Percentiles rank a stretch among this genome's conserved stretches.
These are phyloP conservation scores for Propithecus perrieri DNA, from an alignment of 2,797 vertebrate genomes.

Conservation along the genomic window DNA sequence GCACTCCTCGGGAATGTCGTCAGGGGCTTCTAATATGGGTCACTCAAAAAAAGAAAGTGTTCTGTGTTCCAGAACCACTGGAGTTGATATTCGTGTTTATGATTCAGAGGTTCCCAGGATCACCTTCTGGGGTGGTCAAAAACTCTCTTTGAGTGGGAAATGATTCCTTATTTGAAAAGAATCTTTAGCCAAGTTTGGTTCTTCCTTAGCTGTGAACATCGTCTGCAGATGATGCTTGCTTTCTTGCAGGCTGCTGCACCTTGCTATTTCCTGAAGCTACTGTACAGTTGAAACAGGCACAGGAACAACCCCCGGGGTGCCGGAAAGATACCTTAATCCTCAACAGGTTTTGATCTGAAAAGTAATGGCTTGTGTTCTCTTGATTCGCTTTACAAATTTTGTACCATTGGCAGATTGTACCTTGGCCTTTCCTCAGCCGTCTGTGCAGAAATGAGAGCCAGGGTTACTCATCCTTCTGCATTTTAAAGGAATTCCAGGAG, in stretches of 20 bases:
- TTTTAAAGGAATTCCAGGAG: slow-evolving; percentile 46
- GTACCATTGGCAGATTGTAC: slow-evolving; percentile 45
- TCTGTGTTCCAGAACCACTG: background rate
- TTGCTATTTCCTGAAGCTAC: slow-evolving; percentile 71
- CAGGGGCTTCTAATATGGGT: background rate
- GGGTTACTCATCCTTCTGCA: slow-evolving; percentile 17
- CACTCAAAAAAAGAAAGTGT: background rate
- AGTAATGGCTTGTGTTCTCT: slow-evolving; percentile 55
- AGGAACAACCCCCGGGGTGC: background rate
- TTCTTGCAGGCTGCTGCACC: background rate
- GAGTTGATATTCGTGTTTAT: background rate
- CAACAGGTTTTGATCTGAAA: slow-evolving; percentile 71
- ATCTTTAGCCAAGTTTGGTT: background rate
- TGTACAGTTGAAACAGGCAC: slow-evolving; percentile 5
- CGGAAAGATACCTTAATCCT: slow-evolving; percentile 53
- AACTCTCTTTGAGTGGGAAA: background rate
- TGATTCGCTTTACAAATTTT: slow-evolving; percentile 73
- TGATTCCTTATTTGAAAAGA: slow-evolving; percentile 9
- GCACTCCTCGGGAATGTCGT: background rate
- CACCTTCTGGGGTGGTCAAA: background rate
- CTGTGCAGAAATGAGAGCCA: slow-evolving; percentile 54
- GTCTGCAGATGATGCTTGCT: background rate
- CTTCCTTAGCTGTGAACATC: background rate
- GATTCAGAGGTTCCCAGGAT: background rate
- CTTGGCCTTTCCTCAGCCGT: slow-evolving; percentile 64